Evolutionary conservation across 2,797 vertebrate species (phyloP), one percentile per base, ranked within the genome.

Genomic region (Aulostomus chinensis): DNA sequence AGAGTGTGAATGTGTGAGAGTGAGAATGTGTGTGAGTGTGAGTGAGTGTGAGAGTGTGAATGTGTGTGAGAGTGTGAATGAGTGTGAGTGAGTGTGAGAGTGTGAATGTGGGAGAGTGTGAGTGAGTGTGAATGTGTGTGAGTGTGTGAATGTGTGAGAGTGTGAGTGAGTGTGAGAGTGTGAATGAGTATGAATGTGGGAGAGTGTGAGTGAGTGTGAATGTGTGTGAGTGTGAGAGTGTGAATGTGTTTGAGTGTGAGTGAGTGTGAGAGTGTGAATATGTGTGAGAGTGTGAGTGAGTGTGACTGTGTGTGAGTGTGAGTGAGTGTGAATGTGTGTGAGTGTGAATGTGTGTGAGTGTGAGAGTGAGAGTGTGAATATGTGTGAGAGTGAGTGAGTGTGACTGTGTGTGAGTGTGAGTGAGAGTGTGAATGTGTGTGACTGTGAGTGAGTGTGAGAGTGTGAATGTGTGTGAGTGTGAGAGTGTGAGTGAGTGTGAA

Each of bases 41-140:
- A n/a, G 46, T 50, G 39, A 25, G 31, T 53, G 36, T 54, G 45
- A 47, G 47, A 43, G 50, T 40, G 40, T 30, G 33, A 46, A 33
- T 48, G 40, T 45, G 41, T 46, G 33, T 29, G 24, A 43, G 20
- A 3, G 39, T 43, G 32, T 36, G 40, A 10, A 33, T 14, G 24
- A 13, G 55, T 30, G 29, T 41, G 16, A 32, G 41, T 45, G 28
- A 15, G 34, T 33, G 47, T 37, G 33, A 41, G 20, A 32, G 29
- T 31, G 34, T 17, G 46, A 13, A 42, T 33, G 18, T 20, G 36
- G 28, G 41, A 31, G 35, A 47, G 33, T 29, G 45, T 13, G 60
- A 28, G 46, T 13, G 20, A 13, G 12, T 21, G 20, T 24, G 33
- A 3, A 5, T 29, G 42, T 13, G 12, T 22, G 18, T 43, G 45